A percentile compares a stretch with the other conserved stretches of the same genome.
These are phyloP conservation scores for Bombus pascuorum DNA, from an alignment of 1,140 invertebrate genomes.

Conservation along the genomic window DNA sequence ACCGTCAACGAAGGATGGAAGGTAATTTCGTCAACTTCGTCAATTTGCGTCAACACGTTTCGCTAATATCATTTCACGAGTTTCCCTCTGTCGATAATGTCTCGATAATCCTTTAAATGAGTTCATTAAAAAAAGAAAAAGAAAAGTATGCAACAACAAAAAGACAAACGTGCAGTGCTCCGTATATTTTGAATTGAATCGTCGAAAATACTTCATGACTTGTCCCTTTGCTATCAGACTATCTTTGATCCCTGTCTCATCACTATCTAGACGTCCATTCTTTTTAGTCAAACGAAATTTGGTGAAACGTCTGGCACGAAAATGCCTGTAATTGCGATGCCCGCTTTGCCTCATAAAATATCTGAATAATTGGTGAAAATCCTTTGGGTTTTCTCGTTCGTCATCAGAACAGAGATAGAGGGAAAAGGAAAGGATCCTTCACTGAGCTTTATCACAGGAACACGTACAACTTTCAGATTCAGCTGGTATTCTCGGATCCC, in stretches of 20 bases:
- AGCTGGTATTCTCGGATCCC: conserved; percentile 85
- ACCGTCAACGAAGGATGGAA: conserved; percentile 86
- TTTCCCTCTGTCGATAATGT: neutral
- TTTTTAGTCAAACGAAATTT: conserved; percentile 6
- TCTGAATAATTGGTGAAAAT: conserved; percentile 20
- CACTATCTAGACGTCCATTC: neutral
- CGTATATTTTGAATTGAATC: neutral
- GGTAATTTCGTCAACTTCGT: conserved; percentile 79
- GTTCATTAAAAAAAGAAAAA: neutral
- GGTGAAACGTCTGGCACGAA: neutral
- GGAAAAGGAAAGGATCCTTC: neutral
- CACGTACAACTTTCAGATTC: conserved; percentile 85
- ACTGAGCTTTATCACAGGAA: neutral
- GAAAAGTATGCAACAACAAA: neutral
- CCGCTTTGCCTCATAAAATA: neutral
- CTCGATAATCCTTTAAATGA: neutral
- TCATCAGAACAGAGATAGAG: neutral
- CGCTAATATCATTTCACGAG: neutral
- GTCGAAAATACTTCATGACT: neutral
- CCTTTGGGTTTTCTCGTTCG: neutral
- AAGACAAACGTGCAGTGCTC: neutral
- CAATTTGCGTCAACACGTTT: too few species aligned
- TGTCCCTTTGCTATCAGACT: neutral
- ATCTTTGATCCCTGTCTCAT: neutral
- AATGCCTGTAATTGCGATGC: neutral